Conservation (phyloP, 53 echinoderm and acorn worm species). For the Antedon mediterranea region DNA sequence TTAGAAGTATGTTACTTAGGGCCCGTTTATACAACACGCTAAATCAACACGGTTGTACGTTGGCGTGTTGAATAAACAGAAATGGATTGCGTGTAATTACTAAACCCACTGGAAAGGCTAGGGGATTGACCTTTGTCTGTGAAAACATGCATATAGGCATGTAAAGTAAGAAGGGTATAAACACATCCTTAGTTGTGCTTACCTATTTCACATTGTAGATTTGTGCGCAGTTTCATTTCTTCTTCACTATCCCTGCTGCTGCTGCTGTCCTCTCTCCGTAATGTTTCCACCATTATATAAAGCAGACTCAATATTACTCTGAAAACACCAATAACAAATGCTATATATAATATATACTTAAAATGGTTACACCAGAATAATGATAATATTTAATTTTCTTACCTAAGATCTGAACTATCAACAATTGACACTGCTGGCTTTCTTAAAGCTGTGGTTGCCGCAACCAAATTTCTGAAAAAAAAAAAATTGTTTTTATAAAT, state of each 20-base stretch:
- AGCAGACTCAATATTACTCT: constrained; percentile 76
- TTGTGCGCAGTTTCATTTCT: constrained; percentile 30
- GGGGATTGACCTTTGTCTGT: too few species aligned
- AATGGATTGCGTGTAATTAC: too few species aligned
- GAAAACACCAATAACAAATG: not conserved
- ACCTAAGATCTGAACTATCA: constrained; percentile 93
- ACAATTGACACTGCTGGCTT: constrained; percentile 92
- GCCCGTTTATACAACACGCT: too few species aligned
- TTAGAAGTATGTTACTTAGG: too few species aligned
- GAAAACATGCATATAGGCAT: too few species aligned
- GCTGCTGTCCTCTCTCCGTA: constrained; percentile 25
- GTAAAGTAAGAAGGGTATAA: too few species aligned
- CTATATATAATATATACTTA: too few species aligned
- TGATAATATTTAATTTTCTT: not conserved
- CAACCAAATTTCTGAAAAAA: constrained; percentile 55
- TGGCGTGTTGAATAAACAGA: too few species aligned
- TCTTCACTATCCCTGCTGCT: constrained; percentile 60
- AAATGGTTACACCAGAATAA: not conserved
- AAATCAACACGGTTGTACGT: too few species aligned
- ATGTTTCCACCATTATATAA: constrained; percentile 85
- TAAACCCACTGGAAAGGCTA: too few species aligned
- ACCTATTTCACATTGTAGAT: constrained; percentile 71
- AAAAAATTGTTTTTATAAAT: not conserved
- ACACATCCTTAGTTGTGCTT: not conserved
- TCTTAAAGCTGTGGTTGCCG: constrained; percentile 82